Conservation (phyloP, 2,888 invertebrate species). For the Cryptus viduatorius region DNA sequence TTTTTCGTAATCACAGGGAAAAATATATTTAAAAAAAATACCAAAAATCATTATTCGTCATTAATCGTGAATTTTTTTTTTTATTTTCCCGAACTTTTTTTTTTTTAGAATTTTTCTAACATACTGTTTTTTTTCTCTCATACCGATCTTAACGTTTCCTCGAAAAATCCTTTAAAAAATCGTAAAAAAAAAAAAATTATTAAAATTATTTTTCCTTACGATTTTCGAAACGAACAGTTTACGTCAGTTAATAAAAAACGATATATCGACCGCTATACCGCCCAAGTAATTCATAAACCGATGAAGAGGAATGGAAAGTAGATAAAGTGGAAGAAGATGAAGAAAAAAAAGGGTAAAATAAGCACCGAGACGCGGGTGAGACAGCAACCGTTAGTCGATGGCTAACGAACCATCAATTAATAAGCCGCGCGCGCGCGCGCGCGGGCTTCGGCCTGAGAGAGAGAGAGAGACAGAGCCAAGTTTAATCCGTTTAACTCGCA, state of each 20-base stretch:
- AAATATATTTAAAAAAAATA: too few species aligned
- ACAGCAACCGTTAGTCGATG: conserved; percentile 67
- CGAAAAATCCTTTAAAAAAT: background rate
- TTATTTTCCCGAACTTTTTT: too few species aligned
- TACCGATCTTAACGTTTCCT: too few species aligned
- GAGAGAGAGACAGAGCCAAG: conserved; percentile 64
- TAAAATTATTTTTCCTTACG: background rate
- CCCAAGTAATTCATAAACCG: background rate
- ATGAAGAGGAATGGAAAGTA: background rate
- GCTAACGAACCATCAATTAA: conserved; percentile 77
- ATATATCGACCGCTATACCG: background rate
- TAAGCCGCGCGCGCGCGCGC: conserved; percentile 71
- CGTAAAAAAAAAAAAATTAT: background rate
- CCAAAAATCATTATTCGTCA: too few species aligned
- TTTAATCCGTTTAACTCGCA: conserved; percentile 73
- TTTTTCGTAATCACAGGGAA: too few species aligned
- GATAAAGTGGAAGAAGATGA: background rate
- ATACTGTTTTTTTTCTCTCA: too few species aligned
- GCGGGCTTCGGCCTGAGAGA: conserved; percentile 38
- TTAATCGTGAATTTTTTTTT: too few species aligned
- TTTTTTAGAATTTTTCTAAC: too few species aligned
- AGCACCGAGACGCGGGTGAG: conserved; percentile 32
- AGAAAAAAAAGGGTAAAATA: background rate
- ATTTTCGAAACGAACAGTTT: background rate
- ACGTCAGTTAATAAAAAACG: background rate